phyloP scores from a whole-genome alignment of 2,113 vertebrate genomes.

The Caretta caretta region DNA sequence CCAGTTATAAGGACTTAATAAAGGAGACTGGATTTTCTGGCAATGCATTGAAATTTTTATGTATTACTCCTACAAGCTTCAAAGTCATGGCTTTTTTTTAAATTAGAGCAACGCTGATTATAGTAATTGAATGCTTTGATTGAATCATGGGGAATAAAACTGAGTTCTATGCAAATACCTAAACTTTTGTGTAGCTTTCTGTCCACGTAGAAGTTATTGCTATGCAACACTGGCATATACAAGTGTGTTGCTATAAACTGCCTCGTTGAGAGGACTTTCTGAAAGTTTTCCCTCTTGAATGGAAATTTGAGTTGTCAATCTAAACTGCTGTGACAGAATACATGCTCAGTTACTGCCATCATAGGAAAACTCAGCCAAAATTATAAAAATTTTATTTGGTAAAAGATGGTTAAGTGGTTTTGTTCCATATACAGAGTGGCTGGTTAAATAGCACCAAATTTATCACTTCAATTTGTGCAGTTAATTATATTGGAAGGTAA shows the following conservation, averaged over 20 bases:
- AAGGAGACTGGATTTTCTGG: not conserved
- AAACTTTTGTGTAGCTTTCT: constrained; percentile 35
- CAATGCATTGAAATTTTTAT: not conserved
- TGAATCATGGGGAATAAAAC: constrained; percentile 18
- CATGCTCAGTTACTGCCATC: constrained; percentile 1
- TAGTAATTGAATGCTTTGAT: not conserved
- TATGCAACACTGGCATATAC: constrained; percentile 25
- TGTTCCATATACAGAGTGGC: constrained; percentile 69
- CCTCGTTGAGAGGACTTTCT: not conserved
- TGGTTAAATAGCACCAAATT: constrained; percentile 80
- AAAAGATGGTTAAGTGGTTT: constrained; percentile 75
- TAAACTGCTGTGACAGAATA: not conserved
- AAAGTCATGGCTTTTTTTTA: not conserved
- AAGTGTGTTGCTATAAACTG: not conserved
- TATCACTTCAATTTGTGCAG: constrained; percentile 69
- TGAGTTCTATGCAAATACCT: constrained; percentile 55
- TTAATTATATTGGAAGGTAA: constrained; percentile 53
- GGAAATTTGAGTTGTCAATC: not conserved
- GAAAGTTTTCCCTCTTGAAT: not conserved
- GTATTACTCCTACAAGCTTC: no score
- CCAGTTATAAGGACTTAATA: not conserved
- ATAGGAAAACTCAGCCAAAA: constrained; percentile 61
- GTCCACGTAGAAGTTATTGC: constrained; percentile 37
- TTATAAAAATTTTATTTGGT: constrained; percentile 80
- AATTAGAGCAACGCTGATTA: not conserved